phyloP scores from a whole-genome alignment of 2,113 vertebrate genomes.

The Oceanodroma tethys region DNA sequence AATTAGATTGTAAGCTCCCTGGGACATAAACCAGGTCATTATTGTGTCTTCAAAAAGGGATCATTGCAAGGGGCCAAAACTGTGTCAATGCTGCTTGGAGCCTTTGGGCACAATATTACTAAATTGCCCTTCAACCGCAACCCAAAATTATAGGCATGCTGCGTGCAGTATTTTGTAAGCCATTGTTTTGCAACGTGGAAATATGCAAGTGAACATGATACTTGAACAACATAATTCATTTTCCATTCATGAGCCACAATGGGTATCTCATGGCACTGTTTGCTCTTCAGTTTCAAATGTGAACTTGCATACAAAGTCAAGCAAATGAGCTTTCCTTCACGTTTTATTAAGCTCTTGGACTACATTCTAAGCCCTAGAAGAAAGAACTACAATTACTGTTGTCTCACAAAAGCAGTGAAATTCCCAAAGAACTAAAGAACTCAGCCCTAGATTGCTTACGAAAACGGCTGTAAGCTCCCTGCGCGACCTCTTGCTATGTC shows the following conservation, averaged over 20 bases:
- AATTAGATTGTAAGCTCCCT: slow-evolving; percentile 13
- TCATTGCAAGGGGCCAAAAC: slow-evolving; percentile 16
- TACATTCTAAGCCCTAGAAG: neutral
- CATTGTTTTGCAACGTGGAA: slow-evolving; percentile 68
- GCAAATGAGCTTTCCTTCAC: slow-evolving; percentile 22
- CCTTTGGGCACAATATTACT: slow-evolving; percentile 58
- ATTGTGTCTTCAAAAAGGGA: slow-evolving; percentile 49
- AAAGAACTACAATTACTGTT: slow-evolving; percentile 36
- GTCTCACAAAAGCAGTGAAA: slow-evolving; percentile 19
- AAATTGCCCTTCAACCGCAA: slow-evolving; percentile 58
- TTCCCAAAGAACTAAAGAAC: slow-evolving; percentile 11
- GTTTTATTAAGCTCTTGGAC: slow-evolving; percentile 40
- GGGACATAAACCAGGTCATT: slow-evolving; percentile 51
- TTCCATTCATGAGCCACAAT: slow-evolving; percentile 66
- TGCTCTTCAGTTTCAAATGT: slow-evolving; percentile 47
- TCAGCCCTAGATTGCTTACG: neutral
- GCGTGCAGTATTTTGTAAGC: slow-evolving; percentile 60
- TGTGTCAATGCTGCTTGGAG: slow-evolving; percentile 28
- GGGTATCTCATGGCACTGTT: slow-evolving; percentile 59
- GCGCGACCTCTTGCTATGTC: neutral
- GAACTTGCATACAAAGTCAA: slow-evolving; percentile 52
- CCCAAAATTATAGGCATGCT: slow-evolving; percentile 59
- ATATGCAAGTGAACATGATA: slow-evolving; percentile 66
- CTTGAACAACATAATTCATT: slow-evolving; percentile 66
- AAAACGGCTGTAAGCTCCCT: neutral